Conservation (phyloP, 2,797 vertebrate species). For the Ctenosaura bakeri region DNA sequence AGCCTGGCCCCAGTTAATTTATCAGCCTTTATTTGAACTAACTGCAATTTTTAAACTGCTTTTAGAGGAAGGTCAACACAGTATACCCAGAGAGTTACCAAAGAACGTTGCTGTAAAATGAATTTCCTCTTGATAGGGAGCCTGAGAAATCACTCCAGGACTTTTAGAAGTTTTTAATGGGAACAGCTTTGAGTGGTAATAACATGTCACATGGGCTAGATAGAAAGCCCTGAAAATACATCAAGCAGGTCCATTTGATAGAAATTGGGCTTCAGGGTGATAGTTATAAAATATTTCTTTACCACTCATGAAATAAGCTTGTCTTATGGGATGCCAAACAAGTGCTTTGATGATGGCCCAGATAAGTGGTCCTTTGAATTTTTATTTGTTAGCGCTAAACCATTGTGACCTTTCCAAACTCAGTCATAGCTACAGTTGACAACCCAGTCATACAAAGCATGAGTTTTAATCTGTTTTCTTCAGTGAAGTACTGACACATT, state of each 20-base stretch:
- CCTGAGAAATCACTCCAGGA: neutral
- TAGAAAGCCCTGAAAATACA: neutral
- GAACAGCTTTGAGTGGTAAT: neutral
- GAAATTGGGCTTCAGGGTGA: neutral
- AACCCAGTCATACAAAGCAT: neutral
- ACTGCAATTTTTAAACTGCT: neutral
- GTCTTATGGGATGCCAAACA: neutral
- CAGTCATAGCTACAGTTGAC: slow-evolving; percentile 9
- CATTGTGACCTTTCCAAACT: slow-evolving; percentile 13
- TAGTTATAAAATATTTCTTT: neutral
- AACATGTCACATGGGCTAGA: neutral
- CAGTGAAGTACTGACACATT: neutral
- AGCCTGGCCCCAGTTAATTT: neutral
- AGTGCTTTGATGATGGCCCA: neutral
- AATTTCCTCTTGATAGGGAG: neutral
- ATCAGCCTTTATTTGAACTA: neutral
- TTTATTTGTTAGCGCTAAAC: slow-evolving; percentile 23
- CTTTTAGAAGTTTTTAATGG: neutral
- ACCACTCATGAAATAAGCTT: neutral
- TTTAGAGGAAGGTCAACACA: neutral
- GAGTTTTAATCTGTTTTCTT: neutral
- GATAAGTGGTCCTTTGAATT: neutral
- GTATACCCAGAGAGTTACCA: neutral
- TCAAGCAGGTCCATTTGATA: neutral
- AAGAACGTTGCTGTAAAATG: neutral